phyloP scores from a whole-genome alignment of 2,113 vertebrate species.

The Forbesichthys agassizii region DNA sequence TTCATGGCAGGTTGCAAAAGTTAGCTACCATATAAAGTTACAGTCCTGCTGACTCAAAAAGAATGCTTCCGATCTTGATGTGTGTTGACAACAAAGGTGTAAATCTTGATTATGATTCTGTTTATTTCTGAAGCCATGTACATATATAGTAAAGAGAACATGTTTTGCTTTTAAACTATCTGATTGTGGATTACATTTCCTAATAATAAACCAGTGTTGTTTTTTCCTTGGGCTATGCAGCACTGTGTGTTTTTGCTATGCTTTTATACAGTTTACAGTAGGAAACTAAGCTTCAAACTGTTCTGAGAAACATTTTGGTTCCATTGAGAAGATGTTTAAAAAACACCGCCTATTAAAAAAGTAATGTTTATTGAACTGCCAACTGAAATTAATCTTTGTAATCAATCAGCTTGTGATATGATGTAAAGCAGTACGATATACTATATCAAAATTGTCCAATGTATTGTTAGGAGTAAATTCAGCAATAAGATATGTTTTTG shows the following conservation, averaged over 20 bases:
- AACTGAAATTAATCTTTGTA: constrained; percentile 29
- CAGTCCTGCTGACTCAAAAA: constrained; percentile 37
- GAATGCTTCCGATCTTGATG: constrained; percentile 18
- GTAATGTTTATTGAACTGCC: not conserved
- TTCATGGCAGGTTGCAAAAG: not conserved
- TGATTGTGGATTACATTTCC: constrained; percentile 1
- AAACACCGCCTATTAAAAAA: not conserved
- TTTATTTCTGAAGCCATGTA: constrained; percentile 36
- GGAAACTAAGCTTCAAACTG: constrained; percentile 1
- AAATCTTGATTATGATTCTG: constrained; percentile 5
- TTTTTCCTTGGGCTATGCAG: not conserved
- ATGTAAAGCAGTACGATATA: not conserved
- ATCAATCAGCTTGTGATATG: constrained; percentile 20
- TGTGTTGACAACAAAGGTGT: not conserved
- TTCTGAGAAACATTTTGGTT: constrained; percentile 5
- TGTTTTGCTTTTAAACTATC: not conserved
- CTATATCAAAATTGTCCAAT: not conserved
- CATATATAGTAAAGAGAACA: not conserved
- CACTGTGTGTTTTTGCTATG: not conserved
- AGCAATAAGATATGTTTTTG: not conserved
- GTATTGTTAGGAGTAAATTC: constrained; percentile 4
- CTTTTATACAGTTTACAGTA: not conserved
- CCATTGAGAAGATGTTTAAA: constrained; percentile 8
- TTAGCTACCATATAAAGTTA: not conserved
- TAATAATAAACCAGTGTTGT: too few species aligned